A percentile compares a stretch with the other conserved stretches of the same genome.
phyloP scores from a whole-genome alignment of 2,113 vertebrate species.

The Stictonetta naevosa region DNA sequence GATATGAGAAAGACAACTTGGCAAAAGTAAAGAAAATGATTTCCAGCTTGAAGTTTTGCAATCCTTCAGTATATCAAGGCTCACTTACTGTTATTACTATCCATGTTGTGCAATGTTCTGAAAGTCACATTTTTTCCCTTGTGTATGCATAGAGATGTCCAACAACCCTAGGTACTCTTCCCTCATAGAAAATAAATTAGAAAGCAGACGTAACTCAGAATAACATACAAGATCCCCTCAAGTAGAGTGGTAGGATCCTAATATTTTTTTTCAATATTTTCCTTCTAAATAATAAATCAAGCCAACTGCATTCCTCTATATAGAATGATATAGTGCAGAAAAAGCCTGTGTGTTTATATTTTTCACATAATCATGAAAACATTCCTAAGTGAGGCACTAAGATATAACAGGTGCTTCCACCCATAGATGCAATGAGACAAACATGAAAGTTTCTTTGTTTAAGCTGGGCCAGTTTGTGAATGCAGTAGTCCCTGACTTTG shows the following conservation, averaged over 20 bases:
- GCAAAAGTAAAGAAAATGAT: constrained; percentile 53
- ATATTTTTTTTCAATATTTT: constrained; percentile 65
- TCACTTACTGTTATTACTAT: constrained; percentile 71
- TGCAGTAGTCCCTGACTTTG: neutral
- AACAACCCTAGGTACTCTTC: constrained; percentile 65
- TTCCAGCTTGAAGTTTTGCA: constrained; percentile 51
- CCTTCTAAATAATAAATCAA: constrained; percentile 71
- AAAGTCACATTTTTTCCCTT: constrained; percentile 47
- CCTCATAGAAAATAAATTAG: constrained; percentile 63
- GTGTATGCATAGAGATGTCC: constrained; percentile 64
- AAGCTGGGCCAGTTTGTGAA: neutral
- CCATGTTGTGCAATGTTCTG: constrained; percentile 58
- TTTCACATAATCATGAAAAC: constrained; percentile 34
- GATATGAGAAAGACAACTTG: constrained; percentile 66
- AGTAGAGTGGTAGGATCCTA: constrained; percentile 55
- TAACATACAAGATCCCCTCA: constrained; percentile 58
- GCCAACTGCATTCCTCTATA: constrained; percentile 3
- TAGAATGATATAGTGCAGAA: neutral
- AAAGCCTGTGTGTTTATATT: constrained; percentile 13
- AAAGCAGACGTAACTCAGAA: constrained; percentile 41
- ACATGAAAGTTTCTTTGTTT: neutral
- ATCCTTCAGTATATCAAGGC: constrained; percentile 51
- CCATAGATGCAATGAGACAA: neutral
- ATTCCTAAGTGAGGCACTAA: neutral
- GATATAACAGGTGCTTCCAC: neutral